A percentile compares a stretch with the other conserved stretches of the same genome.
phyloP scores from a whole-genome alignment of 2,113 vertebrate species.

The Gallinago paraguaiae region DNA sequence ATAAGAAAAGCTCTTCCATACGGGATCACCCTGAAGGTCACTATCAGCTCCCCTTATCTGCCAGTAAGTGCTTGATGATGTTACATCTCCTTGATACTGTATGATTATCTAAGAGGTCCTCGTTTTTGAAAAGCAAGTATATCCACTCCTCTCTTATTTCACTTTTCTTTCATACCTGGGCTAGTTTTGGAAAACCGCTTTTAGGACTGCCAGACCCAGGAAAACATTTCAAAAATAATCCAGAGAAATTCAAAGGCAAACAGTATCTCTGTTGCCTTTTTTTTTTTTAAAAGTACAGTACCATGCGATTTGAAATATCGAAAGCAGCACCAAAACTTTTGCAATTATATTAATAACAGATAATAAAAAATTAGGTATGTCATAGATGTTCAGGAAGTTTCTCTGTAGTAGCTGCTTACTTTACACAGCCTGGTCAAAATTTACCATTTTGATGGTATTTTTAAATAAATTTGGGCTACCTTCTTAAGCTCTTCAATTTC shows the following conservation, averaged over 20 bases:
- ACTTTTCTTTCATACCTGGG: neutral
- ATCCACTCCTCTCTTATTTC: neutral
- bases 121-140: neutral
- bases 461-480: neutral
- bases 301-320: neutral
- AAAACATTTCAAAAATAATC: neutral
- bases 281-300: neutral
- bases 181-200: neutral
- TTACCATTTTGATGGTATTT: neutral
- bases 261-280: neutral
- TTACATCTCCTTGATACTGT: neutral
- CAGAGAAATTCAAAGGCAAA: neutral
- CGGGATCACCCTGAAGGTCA: neutral
- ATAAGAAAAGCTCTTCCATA: neutral
- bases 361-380: neutral
- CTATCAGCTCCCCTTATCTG: neutral
- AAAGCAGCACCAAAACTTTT: neutral
- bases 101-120: neutral
- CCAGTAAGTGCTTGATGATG: neutral
- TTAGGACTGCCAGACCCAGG: neutral
- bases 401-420: neutral
- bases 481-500: neutral
- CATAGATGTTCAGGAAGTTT: neutral
- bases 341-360: neutral
- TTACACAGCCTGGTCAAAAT: neutral